Base-by-base conservation (phyloP, 2,888 invertebrate species). In the Cylloceria caligata region DNA sequence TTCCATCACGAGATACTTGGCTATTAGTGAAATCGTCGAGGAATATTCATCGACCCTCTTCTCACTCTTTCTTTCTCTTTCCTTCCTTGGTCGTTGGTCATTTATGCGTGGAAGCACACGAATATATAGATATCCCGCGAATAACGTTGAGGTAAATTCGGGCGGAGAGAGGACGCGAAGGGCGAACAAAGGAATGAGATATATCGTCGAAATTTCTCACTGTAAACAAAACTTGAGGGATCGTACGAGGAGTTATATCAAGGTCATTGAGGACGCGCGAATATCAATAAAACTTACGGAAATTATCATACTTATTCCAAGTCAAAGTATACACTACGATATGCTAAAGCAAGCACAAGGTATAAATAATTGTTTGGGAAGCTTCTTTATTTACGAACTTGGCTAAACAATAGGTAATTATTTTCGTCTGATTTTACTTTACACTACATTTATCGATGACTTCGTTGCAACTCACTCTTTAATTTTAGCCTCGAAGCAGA, bases 21-120 rank as follows among this genome's bases (percentile, higher is more conserved):
- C 24, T 11, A 5, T 36, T 27, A 79, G 78, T 55, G 62, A 60
- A 73, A 81, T 55, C 78, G 39, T 21, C 45, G 45, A 45, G 45
- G 45, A 16, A 45, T n/a, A 45, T 45, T 45, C 45, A 45, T 16
- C 16, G 45, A 5, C 16, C 16, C 49, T 49, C 49, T 19, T 7
- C 21, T 21, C 49, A 2, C 49, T 34, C 34, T 49, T 34, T 55
- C 47, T 47, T 47, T 7, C 19, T 47, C 16, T 6, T 47, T 47
- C n/a, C 27, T 30, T 5, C 16, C 47, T 30, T 47, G n/a, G n/a
- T 9, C 7, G 5, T 9, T 36, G 47, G 36, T n/a, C 21, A 52
- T 52, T 52, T 11, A 1, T 36, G 68, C 30, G 52, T n/a, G 27
- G 30, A 42, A 67, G 5, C 16, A 19, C 42, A 19, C 34, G 19